Base-by-base conservation (phyloP, 1,140 invertebrate genomes). In the Drosophila orosa region DNA sequence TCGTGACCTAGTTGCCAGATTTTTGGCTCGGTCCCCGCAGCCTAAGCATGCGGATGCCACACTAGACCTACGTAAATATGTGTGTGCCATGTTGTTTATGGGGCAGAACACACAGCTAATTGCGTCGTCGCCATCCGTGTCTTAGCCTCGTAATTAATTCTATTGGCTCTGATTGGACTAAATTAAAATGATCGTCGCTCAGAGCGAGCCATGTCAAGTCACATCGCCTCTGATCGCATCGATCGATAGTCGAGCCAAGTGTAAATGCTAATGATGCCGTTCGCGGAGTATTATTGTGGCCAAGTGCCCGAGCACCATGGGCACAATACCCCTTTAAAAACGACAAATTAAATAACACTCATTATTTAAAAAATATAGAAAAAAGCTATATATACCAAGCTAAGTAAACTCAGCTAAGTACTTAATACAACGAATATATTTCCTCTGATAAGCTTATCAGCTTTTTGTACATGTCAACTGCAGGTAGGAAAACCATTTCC, bases 161-260 rank as follows among this genome's bases (percentile, higher is more conserved):
- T 89, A 87, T 87, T 87, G 80, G 69, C 65, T 72, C 66, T 90
- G 80, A 90, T 89, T 89, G 80, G 62, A 84, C 66, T 69, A 78
- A 84, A 84, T 89, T 90, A 90, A 80, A 85, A 77, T 52, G 63
- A 67, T 76, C 71, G 61, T 29, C 44, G 35, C 37, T 15, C 35
- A 24, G 52, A 42, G 42, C 31, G 57, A 59, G 25, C 52, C 50
- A 52, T 42, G 61, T 56, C 71, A 19, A 74, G 72, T 42, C 48
- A 9, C 48, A 52, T 19, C 31, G 12, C 37, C 25, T 40, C 37
- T 12, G 74, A 77, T 62, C 74, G 65, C 52, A 39, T 69, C 63
- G 72, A 78, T 78, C 66, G 74, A 71, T 72, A 63, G 40, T 10
- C 17, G 24, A 29, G 60, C 47, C 55, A 59, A 63, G 71, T 75